These are phyloP conservation scores for Gasteruption jaculator DNA, from an alignment of 2,888 invertebrate genomes.

Conservation along the genomic window DNA sequence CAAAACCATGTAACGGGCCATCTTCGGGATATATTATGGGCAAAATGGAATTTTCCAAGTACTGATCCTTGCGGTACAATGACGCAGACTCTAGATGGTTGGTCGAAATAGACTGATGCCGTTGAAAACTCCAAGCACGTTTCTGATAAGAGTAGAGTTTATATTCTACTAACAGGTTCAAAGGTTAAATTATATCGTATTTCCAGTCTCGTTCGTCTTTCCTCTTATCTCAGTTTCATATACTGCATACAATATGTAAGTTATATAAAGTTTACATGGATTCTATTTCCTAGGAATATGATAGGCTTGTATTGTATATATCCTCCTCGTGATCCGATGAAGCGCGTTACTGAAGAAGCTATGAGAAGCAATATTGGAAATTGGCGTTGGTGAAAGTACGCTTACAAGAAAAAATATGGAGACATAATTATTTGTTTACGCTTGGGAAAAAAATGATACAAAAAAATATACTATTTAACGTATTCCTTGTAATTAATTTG, in stretches of 20 bases:
- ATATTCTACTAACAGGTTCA: no score
- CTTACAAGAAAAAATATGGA: no score
- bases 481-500: no score
- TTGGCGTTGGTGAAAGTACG: no score
- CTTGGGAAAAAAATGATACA: no score
- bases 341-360: no score
- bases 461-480: no score
- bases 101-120: conserved; percentile 5
- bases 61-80: not conserved
- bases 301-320: conserved; percentile 11
- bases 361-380: no score
- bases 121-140: conserved; percentile 5
- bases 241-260: no score
- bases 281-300: not conserved
- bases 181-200: conserved; percentile 18
- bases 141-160: conserved; percentile 14
- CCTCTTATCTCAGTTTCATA: not conserved
- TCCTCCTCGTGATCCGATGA: no score
- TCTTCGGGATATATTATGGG: conserved; percentile 15
- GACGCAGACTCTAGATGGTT: not conserved
- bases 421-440: no score
- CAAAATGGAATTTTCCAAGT: not conserved
- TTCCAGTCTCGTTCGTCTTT: not conserved
- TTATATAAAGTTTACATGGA: not conserved
- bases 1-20: conserved; percentile 31